A percentile compares a stretch with the other conserved stretches of the same genome.
Conservation (phyloP, 2,113 vertebrate genomes). For the human (Homo sapiens) region DNA sequence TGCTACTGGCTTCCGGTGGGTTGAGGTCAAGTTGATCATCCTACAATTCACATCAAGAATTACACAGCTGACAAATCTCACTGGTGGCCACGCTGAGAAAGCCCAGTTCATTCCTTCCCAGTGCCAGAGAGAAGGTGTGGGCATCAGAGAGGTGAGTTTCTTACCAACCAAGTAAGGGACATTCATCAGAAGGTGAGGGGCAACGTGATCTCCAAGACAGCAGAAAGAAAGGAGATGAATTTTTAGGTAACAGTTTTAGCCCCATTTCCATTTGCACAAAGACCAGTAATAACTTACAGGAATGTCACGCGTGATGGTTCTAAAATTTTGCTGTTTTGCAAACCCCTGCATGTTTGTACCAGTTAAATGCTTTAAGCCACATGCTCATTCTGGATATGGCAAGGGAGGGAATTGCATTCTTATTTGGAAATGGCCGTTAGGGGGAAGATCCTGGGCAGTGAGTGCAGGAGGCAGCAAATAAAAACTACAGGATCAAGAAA, state of each 20-base stretch:
- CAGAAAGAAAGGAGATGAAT: not conserved
- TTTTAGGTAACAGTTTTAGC: not conserved
- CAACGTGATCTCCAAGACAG: not conserved
- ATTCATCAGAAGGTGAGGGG: not conserved
- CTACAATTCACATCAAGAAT: accelerated
- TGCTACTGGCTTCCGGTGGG: not conserved
- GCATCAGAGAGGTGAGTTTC: not conserved
- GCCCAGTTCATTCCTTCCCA: not conserved
- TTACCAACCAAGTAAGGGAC: not conserved
- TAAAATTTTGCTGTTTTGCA: not conserved
- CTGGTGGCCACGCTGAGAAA: not conserved
- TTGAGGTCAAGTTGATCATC: not conserved
- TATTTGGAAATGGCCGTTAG: not conserved
- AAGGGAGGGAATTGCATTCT: not conserved
- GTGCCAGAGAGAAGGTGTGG: not conserved
- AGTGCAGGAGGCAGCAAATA: accelerated
- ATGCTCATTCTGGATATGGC: accelerated
- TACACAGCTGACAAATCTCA: not conserved
- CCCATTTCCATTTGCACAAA: not conserved
- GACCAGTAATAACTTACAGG: not conserved
- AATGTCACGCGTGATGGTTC: accelerated
- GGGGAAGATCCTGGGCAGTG: not conserved
- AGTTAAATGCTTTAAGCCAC: not conserved
- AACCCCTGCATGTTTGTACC: not conserved
- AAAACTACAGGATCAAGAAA: not conserved